phyloP scores from a whole-genome alignment of 2,797 vertebrate genomes.

The Syngnathus acus region DNA sequence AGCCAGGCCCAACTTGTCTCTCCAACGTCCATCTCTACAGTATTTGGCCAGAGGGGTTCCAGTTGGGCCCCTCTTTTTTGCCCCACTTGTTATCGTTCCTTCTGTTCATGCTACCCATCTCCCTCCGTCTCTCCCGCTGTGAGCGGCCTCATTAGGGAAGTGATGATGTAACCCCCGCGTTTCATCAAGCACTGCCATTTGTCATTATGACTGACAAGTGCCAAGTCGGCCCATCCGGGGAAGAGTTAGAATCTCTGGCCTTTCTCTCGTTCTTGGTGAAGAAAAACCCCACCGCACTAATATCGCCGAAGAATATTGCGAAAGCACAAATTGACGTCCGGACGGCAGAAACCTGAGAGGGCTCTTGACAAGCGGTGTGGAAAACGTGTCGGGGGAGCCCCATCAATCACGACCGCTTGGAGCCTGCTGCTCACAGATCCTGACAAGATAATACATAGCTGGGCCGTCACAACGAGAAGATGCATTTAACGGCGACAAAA shows the following conservation, averaged over 20 bases:
- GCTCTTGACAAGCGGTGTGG: constrained; percentile 45
- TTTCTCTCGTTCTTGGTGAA: background rate
- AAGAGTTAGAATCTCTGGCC: constrained; percentile 26
- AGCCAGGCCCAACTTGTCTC: background rate
- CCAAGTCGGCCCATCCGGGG: constrained; percentile 31
- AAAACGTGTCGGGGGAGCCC: constrained; percentile 35
- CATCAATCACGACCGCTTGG: constrained; percentile 56
- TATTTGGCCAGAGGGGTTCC: background rate
- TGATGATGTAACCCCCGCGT: constrained; percentile 63
- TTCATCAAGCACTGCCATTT: constrained; percentile 59
- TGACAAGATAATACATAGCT: constrained; percentile 57
- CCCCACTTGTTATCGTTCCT: constrained; percentile 32
- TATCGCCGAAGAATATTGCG: constrained; percentile 6
- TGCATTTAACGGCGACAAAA: background rate
- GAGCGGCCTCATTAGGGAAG: constrained; percentile 62
- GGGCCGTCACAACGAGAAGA: constrained; percentile 26
- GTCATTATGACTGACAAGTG: constrained; percentile 66
- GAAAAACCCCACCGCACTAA: background rate
- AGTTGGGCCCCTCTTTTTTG: constrained; percentile 7
- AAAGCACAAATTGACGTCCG: constrained; percentile 9
- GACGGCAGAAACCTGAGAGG: constrained; percentile 48
- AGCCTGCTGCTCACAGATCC: constrained; percentile 37
- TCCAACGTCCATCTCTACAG: background rate
- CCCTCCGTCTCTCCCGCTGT: constrained; percentile 53
- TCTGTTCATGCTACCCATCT: constrained; percentile 31